Base-by-base conservation (phyloP, 2,113 vertebrate genomes). In the Spea multiplicata region DNA sequence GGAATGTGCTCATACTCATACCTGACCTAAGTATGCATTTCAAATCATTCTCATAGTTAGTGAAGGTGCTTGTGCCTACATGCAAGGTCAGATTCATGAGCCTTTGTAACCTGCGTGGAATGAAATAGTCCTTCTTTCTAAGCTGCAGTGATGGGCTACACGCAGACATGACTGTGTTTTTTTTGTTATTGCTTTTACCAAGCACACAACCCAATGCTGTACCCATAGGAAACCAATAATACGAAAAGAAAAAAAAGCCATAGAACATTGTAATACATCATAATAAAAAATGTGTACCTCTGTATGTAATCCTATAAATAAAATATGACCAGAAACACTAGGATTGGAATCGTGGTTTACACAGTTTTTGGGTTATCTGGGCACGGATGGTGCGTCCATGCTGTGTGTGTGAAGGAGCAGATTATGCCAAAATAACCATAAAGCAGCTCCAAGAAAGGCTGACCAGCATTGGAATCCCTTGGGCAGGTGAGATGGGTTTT, bases 231-330 rank as follows among this genome's bases (percentile, higher is more conserved):
- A 73, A 16, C 57, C 44, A 48, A 16, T 48, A 55, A 83, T 88
- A 81, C 87, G 83, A 90, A 89, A 59, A 53, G 30, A 30, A 30
- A 30, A 86, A 86, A 86, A 88, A 90, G 86, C 83, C 84, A 81
- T 88, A 88, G 78, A 83, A 64, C 5, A 59, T 13, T 59, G 14
- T 83, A 14, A 76, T 75, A 82, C 82, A 76, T 84, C 76, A 85
- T 84, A 66, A 72, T 71, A 82, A 83, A 30, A 30, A 30, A 67
- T 85, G 61, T 88, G 82, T 82, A 81, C 82, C 78, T 86, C 44
- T 82, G 61, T 4, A 13, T 17, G 16, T 64, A 16, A 17, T 16
- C 16, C 16, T 61, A 5, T 64, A 6, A 64, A 64, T 64, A 64
- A 64, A 64, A 16, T 13, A 5, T 64, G n/a, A 16, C 30, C 30